phyloP scores from a whole-genome alignment of 2,797 vertebrate species.

The Sciurus carolinensis region DNA sequence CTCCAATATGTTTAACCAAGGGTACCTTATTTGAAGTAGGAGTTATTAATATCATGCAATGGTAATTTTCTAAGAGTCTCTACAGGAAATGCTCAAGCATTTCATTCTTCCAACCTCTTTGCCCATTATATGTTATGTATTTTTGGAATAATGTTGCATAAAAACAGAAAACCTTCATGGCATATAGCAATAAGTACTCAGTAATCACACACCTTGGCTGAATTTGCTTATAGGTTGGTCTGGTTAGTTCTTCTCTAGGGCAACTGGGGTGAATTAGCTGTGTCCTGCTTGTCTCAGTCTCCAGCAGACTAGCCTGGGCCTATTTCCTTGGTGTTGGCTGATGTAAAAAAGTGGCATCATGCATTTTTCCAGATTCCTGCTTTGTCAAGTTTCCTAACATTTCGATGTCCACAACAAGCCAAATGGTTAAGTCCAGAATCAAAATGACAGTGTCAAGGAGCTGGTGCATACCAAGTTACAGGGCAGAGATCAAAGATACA shows the following conservation, averaged over 20 bases:
- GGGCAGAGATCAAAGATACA: not conserved
- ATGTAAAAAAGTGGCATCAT: not conserved
- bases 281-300: conserved; percentile 13
- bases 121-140: conserved; percentile 54
- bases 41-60: conserved; percentile 66
- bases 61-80: conserved; percentile 67
- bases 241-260: not conserved
- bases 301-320: not conserved
- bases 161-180: conserved; percentile 43
- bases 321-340: conserved; percentile 6
- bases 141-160: conserved; percentile 67
- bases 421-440: conserved; percentile 36
- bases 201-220: not conserved
- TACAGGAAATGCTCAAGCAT: conserved; percentile 51
- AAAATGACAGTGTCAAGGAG: not conserved
- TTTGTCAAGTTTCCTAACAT: conserved; percentile 27
- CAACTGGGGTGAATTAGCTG: not conserved
- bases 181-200: not conserved
- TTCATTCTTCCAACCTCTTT: conserved; percentile 59
- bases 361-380: not conserved
- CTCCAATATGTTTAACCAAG: conserved; percentile 57
- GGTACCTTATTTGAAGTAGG: conserved; percentile 52
- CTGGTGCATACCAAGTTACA: not conserved
- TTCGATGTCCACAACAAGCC: conserved; percentile 32
- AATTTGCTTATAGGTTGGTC: not conserved